Evolutionary conservation across 2,113 vertebrate species (phyloP).

Genomic region (Girardinichthys multiradiatus): DNA sequence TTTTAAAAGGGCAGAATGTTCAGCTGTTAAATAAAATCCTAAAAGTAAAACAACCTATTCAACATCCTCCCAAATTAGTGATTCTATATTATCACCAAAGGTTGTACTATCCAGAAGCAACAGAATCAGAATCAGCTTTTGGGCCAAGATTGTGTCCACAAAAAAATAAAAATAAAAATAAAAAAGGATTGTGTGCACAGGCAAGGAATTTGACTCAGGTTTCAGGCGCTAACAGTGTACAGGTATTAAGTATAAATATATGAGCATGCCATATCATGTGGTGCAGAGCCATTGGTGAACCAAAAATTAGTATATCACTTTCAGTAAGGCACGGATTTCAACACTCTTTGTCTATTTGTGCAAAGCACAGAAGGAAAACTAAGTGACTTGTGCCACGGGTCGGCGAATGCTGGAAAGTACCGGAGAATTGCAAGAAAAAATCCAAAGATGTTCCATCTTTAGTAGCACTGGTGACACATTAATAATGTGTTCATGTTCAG

Average conservation of each 20-base stretch:
- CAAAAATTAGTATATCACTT: not conserved
- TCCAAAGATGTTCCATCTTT: not conserved
- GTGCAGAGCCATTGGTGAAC: not conserved
- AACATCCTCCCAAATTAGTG: no score
- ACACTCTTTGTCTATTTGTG: not conserved
- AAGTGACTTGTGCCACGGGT: not conserved
- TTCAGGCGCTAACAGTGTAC: no score
- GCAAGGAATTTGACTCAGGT: no score
- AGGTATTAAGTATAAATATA: no score
- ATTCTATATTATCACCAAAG: no score
- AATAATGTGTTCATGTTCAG: not conserved
- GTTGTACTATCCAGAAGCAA: no score
- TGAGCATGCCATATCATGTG: no score
- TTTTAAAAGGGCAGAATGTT: not conserved
- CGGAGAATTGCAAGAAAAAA: conserved; percentile 39
- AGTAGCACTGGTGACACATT: not conserved
- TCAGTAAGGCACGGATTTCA: not conserved
- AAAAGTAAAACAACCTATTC: no score
- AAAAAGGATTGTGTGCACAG: no score
- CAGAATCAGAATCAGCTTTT: no score
- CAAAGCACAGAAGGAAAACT: not conserved
- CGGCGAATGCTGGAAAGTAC: conserved; percentile 59
- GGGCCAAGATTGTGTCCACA: no score
- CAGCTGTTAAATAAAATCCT: not conserved
- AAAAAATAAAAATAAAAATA: no score